Evolutionary conservation across 2,888 invertebrate species (phyloP).

Genomic region (Apoda limacodes): DNA sequence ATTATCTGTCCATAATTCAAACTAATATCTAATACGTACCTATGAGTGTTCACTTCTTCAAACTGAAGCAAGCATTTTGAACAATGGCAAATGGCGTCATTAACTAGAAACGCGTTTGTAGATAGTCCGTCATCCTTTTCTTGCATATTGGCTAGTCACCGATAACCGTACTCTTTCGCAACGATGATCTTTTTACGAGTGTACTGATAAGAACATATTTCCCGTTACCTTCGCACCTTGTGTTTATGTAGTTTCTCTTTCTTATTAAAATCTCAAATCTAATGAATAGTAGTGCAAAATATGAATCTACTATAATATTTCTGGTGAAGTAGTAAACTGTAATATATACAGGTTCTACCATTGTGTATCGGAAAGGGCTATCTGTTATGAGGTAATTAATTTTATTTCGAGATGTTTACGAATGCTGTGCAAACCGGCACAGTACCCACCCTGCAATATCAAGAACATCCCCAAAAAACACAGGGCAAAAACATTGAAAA

Average conservation of each 20-base stretch:
- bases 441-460: slow-evolving; percentile 75
- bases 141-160: slow-evolving; percentile 60
- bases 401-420: slow-evolving; percentile 66
- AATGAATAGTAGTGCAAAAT: slow-evolving; percentile 15
- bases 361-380: slow-evolving; percentile 39
- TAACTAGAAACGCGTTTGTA: slow-evolving; percentile 54
- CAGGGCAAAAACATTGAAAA: slow-evolving; percentile 72
- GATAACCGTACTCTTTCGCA: slow-evolving; percentile 53
- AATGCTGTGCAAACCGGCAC: slow-evolving; percentile 72
- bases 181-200: slow-evolving; percentile 28
- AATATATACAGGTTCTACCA: slow-evolving; percentile 21
- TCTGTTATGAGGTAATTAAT: slow-evolving; percentile 32
- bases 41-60: slow-evolving; percentile 3
- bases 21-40: neutral
- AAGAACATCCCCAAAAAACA: slow-evolving; percentile 73
- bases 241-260: slow-evolving; percentile 58
- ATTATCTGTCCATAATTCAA: slow-evolving; percentile 8
- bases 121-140: slow-evolving; percentile 69
- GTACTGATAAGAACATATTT: slow-evolving; percentile 63
- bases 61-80: slow-evolving; percentile 17
- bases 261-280: slow-evolving; percentile 32
- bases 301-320: slow-evolving; percentile 14
- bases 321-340: neutral
- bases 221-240: slow-evolving; percentile 65
- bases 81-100: slow-evolving; percentile 29